Conservation (phyloP, 2,888 invertebrate genomes). For the Bombyx huttoni region DNA sequence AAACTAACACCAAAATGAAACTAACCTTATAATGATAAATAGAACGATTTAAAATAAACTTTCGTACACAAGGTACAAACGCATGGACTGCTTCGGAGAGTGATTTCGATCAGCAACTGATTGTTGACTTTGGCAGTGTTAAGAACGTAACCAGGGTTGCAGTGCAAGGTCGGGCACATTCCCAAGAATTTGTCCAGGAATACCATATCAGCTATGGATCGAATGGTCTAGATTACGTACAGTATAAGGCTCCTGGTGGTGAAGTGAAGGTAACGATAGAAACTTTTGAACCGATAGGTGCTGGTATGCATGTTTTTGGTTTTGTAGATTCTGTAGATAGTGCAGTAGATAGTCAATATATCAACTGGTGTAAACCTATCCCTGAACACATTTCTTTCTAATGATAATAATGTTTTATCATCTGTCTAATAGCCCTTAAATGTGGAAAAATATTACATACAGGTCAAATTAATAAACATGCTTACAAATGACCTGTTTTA, state of each 20-base stretch:
- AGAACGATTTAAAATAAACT: slow-evolving; percentile 12
- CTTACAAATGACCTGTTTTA: no score
- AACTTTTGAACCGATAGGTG: slow-evolving; percentile 13
- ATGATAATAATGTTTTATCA: no score
- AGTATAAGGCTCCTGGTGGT: slow-evolving; percentile 91
- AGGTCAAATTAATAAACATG: no score
- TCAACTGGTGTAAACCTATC: no score
- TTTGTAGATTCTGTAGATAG: not conserved
- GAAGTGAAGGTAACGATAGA: slow-evolving; percentile 83
- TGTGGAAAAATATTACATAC: no score
- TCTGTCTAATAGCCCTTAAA: no score
- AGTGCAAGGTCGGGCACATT: slow-evolving; percentile 91
- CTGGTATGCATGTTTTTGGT: slow-evolving; percentile 13
- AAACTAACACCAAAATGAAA: slow-evolving; percentile 14
- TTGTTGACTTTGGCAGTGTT: slow-evolving; percentile 88
- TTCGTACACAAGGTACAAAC: slow-evolving; percentile 76
- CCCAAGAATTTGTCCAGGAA: slow-evolving; percentile 93
- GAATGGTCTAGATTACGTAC: slow-evolving; percentile 90
- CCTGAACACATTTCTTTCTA: no score
- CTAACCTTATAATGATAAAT: slow-evolving; percentile 18
- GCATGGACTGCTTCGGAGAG: slow-evolving; percentile 93
- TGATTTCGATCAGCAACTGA: slow-evolving; percentile 93
- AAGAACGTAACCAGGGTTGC: slow-evolving; percentile 92
- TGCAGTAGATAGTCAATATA: not conserved
- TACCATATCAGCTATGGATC: slow-evolving; percentile 94